Percentiles rank a stretch among this genome's conserved stretches.
Evolutionary conservation across 2,113 vertebrate genomes (phyloP).

Genomic region (Oriolus oriolus): DNA sequence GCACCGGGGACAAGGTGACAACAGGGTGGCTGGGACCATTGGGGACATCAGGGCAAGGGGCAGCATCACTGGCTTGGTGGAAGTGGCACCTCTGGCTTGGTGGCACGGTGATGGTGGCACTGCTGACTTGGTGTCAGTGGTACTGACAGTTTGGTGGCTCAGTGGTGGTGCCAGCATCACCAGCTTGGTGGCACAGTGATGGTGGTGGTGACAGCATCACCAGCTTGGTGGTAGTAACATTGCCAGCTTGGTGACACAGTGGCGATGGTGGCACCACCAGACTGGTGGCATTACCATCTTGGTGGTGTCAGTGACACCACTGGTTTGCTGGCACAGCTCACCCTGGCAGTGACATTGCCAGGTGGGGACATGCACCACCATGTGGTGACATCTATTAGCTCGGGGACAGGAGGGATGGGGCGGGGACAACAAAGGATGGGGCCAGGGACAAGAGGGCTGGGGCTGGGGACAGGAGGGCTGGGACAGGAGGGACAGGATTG

Average conservation of each 20-base stretch:
- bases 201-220: background rate
- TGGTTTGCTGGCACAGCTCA: background rate
- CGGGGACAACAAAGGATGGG: background rate
- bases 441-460: background rate
- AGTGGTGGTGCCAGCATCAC: background rate
- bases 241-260: rapidly evolving
- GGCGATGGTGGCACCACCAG: background rate
- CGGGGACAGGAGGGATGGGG: background rate
- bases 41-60: background rate
- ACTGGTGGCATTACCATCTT: rapidly evolving
- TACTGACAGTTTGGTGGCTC: background rate
- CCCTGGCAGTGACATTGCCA: background rate
- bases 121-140: background rate
- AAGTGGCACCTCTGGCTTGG: background rate
- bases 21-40: rapidly evolving
- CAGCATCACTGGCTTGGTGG: background rate
- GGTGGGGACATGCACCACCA: background rate
- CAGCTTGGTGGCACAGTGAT: background rate
- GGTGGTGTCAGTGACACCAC: background rate
- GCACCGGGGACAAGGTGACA: background rate
- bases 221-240: background rate
- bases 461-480: background rate
- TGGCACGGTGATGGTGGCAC: background rate
- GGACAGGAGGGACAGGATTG: background rate
- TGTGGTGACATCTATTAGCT: rapidly evolving